Base-by-base conservation (phyloP, 2,113 vertebrate species). In the Microtus ochrogaster region DNA sequence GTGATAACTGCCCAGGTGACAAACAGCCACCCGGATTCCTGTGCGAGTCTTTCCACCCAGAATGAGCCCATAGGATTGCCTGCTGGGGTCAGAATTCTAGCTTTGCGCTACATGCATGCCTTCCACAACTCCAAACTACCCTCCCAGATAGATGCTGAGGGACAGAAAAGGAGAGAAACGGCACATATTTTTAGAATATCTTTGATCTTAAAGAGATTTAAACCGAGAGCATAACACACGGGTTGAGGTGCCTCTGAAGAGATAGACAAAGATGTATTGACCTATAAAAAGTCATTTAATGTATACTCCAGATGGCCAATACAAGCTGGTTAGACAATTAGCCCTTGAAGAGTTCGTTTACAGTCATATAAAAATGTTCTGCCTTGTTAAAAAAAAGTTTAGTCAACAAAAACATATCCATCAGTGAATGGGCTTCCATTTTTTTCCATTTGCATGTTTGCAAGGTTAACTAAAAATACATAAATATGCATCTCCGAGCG, bases 311-410 rank as follows among this genome's bases (percentile, higher is more conserved):
- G 30, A 94, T 76, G 96, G 97, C 96, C 85, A 98, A 97, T 96
- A 97, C 92, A 96, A 97, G 55, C 91, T 96, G 97, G 96, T 94
- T 93, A 86, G 96, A 93, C 97, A 89, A 97, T 98, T 98, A 98
- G 98, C 98, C 98, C 98, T 99, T 99, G 58, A 88, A 98, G 97
- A 12, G 93, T 93, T 97, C 74, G 96, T 96, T 97, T 91, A 88
- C 65, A 97, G 91, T 94, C 74, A 97, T 92, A 96, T 30, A 97
- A 97, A 98, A 96, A 98, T 95, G 92, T 96, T 94, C 95, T 96
- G 70, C 73, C 76, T 85, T 94, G 63, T 97, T 98, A 97, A 97
- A 98, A 98, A n/a, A 68, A 82, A 95, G 78, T 95, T 90, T 82
- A 74, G 82, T 92, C 91, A 96, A 92, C 87, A 96, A 87, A 98